Percentiles rank a stretch among this genome's conserved stretches.
Evolutionary conservation across 1,140 invertebrate species (phyloP).

Genomic region (Listronotus bonariensis): DNA sequence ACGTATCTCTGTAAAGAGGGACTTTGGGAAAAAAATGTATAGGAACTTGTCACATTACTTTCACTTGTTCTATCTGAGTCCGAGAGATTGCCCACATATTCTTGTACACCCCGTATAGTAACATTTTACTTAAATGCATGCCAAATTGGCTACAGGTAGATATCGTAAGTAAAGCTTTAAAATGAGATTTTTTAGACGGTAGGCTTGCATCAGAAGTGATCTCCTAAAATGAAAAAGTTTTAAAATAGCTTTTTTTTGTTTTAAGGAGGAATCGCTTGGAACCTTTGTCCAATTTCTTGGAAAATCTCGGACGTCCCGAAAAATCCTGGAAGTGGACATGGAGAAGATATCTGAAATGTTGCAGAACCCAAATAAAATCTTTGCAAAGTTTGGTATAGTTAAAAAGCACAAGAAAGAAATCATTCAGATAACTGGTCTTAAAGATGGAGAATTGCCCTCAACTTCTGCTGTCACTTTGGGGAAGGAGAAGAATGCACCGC

Average conservation of each 20-base stretch:
- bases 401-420: constrained; percentile 39
- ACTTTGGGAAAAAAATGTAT: too few species aligned
- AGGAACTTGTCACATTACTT: too few species aligned
- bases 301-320: constrained; percentile 12
- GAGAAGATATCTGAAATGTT: constrained; percentile 23
- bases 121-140: too few species aligned
- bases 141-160: too few species aligned
- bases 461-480: not conserved
- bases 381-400: constrained; percentile 32
- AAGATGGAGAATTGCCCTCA: constrained; percentile 3
- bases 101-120: too few species aligned
- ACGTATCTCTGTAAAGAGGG: too few species aligned
- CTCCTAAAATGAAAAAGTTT: too few species aligned
- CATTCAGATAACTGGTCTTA: constrained; percentile 14
- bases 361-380: constrained; percentile 12
- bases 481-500: constrained; percentile 6
- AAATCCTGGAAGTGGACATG: constrained; percentile 27
- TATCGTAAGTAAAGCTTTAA: too few species aligned
- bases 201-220: too few species aligned
- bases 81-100: too few species aligned
- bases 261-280: constrained; percentile 21
- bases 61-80: too few species aligned
- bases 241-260: not conserved
- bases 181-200: too few species aligned
- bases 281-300: not conserved